Evolutionary conservation across 2,113 vertebrate genomes (phyloP).

Genomic region (Parus major): DNA sequence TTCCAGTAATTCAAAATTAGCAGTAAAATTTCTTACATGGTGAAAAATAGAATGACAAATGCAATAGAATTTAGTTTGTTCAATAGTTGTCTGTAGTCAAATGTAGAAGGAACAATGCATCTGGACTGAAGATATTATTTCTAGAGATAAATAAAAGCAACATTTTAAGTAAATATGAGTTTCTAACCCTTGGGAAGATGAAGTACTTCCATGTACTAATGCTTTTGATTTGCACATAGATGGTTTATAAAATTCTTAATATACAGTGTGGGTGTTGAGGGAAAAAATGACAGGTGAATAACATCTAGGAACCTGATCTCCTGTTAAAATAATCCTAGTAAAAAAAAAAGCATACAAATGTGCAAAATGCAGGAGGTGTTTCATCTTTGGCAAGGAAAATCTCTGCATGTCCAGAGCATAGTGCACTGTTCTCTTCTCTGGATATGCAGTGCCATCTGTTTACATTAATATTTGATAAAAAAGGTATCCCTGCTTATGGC

Average conservation of each 20-base stretch:
- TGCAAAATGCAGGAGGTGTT: not conserved
- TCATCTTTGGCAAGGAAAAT: not conserved
- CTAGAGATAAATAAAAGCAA: not conserved
- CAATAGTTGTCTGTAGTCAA: not conserved
- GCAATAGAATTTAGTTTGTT: not conserved
- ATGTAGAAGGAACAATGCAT: not conserved
- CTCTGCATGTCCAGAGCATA: not conserved
- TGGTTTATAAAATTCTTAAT: not conserved
- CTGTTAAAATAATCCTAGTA: not conserved
- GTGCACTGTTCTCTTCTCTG: not conserved
- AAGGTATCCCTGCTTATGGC: not conserved
- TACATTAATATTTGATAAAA: not conserved
- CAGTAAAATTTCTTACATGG: not conserved
- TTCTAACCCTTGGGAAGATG: not conserved
- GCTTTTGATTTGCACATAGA: not conserved
- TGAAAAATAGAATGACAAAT: not conserved
- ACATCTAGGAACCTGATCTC: not conserved
- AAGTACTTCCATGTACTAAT: not conserved
- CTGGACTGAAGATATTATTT: not conserved
- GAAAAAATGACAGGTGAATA: not conserved
- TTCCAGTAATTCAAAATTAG: not conserved
- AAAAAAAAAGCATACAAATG: not conserved
- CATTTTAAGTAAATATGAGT: not conserved
- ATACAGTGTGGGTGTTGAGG: not conserved
- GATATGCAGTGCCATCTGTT: not conserved